Conservation (phyloP, 2,113 vertebrate species). For the Eclectus roratus region DNA sequence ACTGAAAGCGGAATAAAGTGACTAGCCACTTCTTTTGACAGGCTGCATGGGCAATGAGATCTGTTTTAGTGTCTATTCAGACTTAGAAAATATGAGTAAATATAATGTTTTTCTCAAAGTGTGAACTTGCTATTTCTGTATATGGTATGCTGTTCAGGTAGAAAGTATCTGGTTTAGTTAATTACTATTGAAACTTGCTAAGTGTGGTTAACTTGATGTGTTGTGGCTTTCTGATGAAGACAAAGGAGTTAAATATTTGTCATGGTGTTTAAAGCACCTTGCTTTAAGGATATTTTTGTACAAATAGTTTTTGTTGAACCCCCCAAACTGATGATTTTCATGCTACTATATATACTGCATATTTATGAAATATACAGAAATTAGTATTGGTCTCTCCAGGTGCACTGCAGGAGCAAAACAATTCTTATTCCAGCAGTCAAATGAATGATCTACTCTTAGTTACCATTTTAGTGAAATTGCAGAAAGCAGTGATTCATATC, state of each 20-base stretch:
- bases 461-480: conserved; percentile 14
- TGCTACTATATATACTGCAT: background rate
- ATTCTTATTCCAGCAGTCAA: conserved; percentile 33
- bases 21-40: background rate
- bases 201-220: background rate
- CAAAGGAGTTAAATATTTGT: background rate
- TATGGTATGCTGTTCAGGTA: background rate
- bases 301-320: background rate
- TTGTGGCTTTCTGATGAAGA: background rate
- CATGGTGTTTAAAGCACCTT: background rate
- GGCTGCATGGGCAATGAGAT: background rate
- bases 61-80: background rate
- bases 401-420: background rate
- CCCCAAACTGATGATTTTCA: conserved; percentile 14
- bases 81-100: background rate
- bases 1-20: conserved; percentile 16
- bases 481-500: background rate
- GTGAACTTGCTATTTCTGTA: background rate
- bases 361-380: conserved; percentile 57
- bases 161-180: background rate
- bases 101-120: background rate
- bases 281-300: background rate
- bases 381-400: background rate
- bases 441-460: conserved; percentile 4
- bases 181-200: background rate